phyloP scores from a whole-genome alignment of 2,888 invertebrate genomes.

The Cerceris rybyensis region DNA sequence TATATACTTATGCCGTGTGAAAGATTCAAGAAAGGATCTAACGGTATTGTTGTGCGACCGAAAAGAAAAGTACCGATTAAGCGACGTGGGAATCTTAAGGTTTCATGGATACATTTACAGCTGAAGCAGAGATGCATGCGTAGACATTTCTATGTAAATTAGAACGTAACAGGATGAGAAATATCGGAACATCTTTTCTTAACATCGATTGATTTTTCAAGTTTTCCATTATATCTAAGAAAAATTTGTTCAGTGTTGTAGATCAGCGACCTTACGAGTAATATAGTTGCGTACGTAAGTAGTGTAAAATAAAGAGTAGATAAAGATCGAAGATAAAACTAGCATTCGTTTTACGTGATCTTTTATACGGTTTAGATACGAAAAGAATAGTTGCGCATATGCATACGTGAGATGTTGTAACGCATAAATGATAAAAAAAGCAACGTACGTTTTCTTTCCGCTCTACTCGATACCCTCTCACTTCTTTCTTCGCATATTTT shows the following conservation, averaged over 20 bases:
- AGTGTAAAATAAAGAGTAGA: slow-evolving; percentile 20
- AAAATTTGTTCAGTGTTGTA: slow-evolving; percentile 13
- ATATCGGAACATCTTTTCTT: slow-evolving; percentile 16
- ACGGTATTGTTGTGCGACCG: slow-evolving; percentile 48
- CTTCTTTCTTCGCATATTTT: background rate
- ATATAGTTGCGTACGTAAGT: slow-evolving; percentile 13
- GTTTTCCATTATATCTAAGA: slow-evolving; percentile 36
- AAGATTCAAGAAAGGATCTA: slow-evolving; percentile 47
- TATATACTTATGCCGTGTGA: slow-evolving; percentile 46
- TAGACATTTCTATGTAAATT: background rate
- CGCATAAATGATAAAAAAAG: background rate
- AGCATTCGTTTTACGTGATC: background rate
- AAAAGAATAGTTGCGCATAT: background rate
- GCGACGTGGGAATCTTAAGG: background rate
- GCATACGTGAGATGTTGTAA: background rate
- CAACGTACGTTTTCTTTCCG: slow-evolving; percentile 4
- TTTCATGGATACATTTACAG: slow-evolving; percentile 8
- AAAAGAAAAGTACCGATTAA: slow-evolving; percentile 40
- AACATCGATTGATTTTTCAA: slow-evolving; percentile 22
- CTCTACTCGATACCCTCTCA: slow-evolving; percentile 12
- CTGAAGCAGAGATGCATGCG: background rate
- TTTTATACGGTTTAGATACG: background rate
- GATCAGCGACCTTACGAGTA: slow-evolving; percentile 11
- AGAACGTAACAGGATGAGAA: background rate
- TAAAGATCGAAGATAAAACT: slow-evolving; percentile 13